Base-by-base conservation (phyloP, 2,113 vertebrate species). In the Pygoscelis adeliae region DNA sequence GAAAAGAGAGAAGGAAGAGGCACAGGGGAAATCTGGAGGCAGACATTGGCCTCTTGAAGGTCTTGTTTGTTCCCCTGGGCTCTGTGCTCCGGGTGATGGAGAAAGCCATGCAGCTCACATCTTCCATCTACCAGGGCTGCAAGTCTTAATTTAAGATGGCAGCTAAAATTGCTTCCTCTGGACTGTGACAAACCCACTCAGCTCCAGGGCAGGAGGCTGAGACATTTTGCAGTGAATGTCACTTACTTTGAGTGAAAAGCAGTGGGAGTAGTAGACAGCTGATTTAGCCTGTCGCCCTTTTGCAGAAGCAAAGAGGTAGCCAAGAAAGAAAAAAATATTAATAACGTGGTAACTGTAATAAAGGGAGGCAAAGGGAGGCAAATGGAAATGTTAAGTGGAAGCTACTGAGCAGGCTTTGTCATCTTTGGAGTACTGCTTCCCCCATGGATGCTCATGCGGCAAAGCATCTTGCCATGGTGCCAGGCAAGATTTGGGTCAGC, bases 31-130 rank as follows among this genome's bases (percentile, higher is more conserved):
- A 15, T 52, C 29, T 87, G 53, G 34, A 78, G 34, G 46, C 67
- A 63, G 81, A 11, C 7, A 8, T 15, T 3, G 2, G 10, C 12
- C 4, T 83, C 56, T 36, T 0, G 1, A n/a, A 47, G 8, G n/a
- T 76, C n/a, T 26, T 7, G 2, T 66, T 73, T 66, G 12, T 21
- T 73, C 16, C n/a, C 38, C 9, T 2, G 6, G 47, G 13, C 15
- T 53, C 65, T 63, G 53, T 6, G 13, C n/a, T 69, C 20, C 0
- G 1, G 11, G 20, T 69, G 58, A 44, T 26, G 26, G 40, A 86
- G 44, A 56, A 89, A 89, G 13, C 16, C 58, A 66, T 1, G 0
- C 69, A 53, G 69, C 36, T 69, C 78, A 30, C 52, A 58, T 46
- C 63, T 82, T 66, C 50, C 18, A 11, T 26, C 50, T 78, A 14